phyloP scores from a whole-genome alignment of 2,113 vertebrate genomes.

The Zapornia atra region DNA sequence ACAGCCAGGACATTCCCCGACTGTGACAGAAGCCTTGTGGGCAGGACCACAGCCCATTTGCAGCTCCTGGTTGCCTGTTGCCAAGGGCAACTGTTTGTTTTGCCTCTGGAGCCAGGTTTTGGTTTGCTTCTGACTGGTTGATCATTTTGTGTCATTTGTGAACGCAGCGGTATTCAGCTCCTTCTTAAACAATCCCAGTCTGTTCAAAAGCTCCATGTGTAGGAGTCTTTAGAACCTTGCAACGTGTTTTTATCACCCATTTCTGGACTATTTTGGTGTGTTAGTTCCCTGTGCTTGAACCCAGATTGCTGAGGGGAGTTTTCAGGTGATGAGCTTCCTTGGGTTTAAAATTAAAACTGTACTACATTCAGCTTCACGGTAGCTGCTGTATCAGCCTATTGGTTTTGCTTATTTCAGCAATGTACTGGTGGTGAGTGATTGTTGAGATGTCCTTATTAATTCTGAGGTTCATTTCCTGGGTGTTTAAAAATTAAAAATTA shows the following conservation, averaged over 20 bases:
- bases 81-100: not conserved
- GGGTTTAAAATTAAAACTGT: not conserved
- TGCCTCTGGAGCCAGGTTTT: not conserved
- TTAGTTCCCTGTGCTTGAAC: not conserved
- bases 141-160: not conserved
- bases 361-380: not conserved
- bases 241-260: not conserved
- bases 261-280: not conserved
- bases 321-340: not conserved
- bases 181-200: not conserved
- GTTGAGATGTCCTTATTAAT: not conserved
- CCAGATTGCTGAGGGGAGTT: not conserved
- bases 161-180: fast-evolving
- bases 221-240: not conserved
- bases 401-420: not conserved
- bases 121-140: not conserved
- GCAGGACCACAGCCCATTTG: not conserved
- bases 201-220: not conserved
- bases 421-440: not conserved
- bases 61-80: not conserved
- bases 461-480: not conserved
- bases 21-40: not conserved
- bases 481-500: not conserved
- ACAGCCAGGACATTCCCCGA: fast-evolving
- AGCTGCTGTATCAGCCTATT: not conserved